Evolutionary conservation across 2,113 vertebrate species (phyloP).

Genomic region (Oryzias melastigma): DNA sequence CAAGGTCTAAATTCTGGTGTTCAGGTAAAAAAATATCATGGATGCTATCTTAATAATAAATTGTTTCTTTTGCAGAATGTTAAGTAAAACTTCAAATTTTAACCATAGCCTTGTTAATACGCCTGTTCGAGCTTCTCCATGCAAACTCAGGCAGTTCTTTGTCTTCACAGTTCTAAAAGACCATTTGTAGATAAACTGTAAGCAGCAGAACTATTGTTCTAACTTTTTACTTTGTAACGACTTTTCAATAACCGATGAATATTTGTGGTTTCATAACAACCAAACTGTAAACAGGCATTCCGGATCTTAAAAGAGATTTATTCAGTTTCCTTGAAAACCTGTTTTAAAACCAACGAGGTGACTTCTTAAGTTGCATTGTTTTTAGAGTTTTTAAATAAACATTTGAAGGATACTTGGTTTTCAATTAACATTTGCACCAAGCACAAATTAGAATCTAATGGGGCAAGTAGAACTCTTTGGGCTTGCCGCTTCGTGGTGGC

Average conservation of each 20-base stretch:
- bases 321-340: not conserved
- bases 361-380: not conserved
- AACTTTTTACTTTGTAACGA: slow-evolving; percentile 1
- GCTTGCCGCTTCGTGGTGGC: slow-evolving; percentile 14
- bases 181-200: slow-evolving; percentile 27
- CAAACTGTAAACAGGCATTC: slow-evolving; percentile 10
- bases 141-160: slow-evolving; percentile 35
- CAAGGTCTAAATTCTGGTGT: not conserved
- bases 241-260: slow-evolving; percentile 14
- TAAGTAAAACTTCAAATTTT: not conserved
- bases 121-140: slow-evolving; percentile 33
- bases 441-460: too few relatives aligned
- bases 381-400: too few relatives aligned
- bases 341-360: not conserved
- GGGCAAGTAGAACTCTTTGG: not conserved
- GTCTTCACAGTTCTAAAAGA: slow-evolving; percentile 19
- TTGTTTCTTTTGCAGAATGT: not conserved
- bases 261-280: slow-evolving; percentile 23
- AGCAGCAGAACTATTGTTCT: slow-evolving; percentile 9
- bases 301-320: not conserved
- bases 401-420: too few relatives aligned
- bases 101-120: not conserved
- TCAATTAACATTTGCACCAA: too few relatives aligned
- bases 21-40: too few relatives aligned
- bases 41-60: too few relatives aligned